phyloP scores from a whole-genome alignment of 2,113 vertebrate genomes.

The Colistium nudipinnis region DNA sequence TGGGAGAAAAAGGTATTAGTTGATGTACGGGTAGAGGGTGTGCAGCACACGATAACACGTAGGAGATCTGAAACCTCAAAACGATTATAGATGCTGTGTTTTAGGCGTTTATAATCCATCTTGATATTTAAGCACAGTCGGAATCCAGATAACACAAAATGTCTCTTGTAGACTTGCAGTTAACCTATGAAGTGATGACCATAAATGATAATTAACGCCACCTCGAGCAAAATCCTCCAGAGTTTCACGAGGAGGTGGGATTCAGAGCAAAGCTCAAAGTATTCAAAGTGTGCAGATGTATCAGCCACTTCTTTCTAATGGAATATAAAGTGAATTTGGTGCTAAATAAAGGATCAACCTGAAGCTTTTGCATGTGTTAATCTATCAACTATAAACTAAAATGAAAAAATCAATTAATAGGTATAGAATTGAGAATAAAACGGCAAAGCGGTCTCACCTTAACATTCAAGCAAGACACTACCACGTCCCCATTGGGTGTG shows the following conservation, averaged over 20 bases:
- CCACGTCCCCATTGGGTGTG: slow-evolving; percentile 96
- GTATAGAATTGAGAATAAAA: not conserved
- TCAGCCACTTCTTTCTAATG: not conserved
- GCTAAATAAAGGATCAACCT: not conserved
- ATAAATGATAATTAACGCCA: slow-evolving; percentile 12
- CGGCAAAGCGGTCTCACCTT: slow-evolving; percentile 82
- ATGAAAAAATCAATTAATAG: too few species aligned
- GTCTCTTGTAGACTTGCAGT: too few species aligned
- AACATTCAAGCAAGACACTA: slow-evolving; percentile 94
- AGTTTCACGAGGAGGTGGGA: not conserved
- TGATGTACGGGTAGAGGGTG: too few species aligned
- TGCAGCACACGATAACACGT: too few species aligned
- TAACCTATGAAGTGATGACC: slow-evolving; percentile 29
- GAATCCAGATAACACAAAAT: too few species aligned
- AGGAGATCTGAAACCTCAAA: too few species aligned
- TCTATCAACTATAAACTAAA: too few species aligned
- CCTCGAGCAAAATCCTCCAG: not conserved
- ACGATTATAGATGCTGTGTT: too few species aligned
- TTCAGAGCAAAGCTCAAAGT: not conserved
- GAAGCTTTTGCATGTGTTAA: not conserved
- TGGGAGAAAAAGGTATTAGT: too few species aligned
- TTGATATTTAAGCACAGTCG: too few species aligned
- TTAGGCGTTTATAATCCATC: too few species aligned
- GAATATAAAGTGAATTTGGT: not conserved
- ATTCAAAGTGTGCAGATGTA: not conserved